Evolutionary conservation across 2,797 vertebrate species (phyloP).

Genomic region (Pseudochirops cupreus): DNA sequence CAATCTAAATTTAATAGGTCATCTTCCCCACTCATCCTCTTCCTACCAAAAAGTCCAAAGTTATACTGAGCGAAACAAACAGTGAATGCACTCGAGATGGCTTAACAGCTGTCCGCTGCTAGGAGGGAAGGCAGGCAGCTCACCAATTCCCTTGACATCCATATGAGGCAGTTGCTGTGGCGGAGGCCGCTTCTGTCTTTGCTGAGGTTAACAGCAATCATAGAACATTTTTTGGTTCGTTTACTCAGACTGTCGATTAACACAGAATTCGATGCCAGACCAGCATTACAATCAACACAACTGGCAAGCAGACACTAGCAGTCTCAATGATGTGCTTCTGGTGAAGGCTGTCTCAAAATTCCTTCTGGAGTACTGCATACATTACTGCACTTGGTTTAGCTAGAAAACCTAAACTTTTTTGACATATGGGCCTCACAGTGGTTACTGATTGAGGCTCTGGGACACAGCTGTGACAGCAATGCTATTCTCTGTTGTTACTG

Average conservation of each 20-base stretch:
- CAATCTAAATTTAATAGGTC: slow-evolving; percentile 59
- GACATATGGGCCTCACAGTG: accelerated
- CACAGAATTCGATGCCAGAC: slow-evolving; percentile 12
- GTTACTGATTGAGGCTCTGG: neutral
- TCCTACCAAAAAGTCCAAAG: slow-evolving; percentile 19
- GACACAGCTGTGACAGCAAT: neutral
- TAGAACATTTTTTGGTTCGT: slow-evolving; percentile 53
- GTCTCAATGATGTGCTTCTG: slow-evolving; percentile 24
- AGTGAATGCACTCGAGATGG: slow-evolving; percentile 22
- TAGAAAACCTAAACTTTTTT: neutral
- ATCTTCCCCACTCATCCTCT: neutral
- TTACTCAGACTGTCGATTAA: slow-evolving; percentile 41
- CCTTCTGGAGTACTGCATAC: neutral
- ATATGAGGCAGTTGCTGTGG: neutral
- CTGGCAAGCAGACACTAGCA: slow-evolving; percentile 23
- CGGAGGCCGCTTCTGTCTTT: slow-evolving; percentile 5
- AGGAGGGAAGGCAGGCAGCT: slow-evolving; percentile 6
- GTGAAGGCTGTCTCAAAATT: neutral
- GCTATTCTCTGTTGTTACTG: slow-evolving; percentile 4
- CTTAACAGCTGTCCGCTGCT: slow-evolving; percentile 47
- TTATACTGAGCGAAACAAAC: slow-evolving; percentile 47
- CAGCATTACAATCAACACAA: neutral
- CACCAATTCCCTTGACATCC: slow-evolving; percentile 28
- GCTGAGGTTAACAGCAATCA: slow-evolving; percentile 55
- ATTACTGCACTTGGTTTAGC: slow-evolving; percentile 4